phyloP scores from a whole-genome alignment of 2,113 vertebrate species.

The Amazona guildingii region DNA sequence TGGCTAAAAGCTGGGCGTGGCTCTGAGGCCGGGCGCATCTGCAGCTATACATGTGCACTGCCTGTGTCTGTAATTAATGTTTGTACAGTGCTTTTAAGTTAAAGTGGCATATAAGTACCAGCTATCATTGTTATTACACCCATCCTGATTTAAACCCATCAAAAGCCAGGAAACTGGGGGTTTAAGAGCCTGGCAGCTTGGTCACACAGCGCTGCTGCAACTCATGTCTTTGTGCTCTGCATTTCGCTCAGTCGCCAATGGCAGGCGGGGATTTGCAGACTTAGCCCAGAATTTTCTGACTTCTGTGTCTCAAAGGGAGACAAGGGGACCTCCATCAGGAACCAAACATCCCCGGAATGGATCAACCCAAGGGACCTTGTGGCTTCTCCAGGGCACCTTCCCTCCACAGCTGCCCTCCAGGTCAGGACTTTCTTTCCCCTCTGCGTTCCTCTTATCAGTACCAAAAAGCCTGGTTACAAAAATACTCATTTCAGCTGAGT shows the following conservation, averaged over 20 bases:
- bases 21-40: not conserved
- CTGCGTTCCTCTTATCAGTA: not conserved
- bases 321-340: not conserved
- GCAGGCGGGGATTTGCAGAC: not conserved
- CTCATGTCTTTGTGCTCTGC: not conserved
- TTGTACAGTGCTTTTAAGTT: constrained; percentile 53
- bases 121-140: constrained; percentile 34
- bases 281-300: not conserved
- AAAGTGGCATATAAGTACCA: constrained; percentile 43
- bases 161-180: constrained; percentile 51
- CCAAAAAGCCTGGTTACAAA: not conserved
- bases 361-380: not conserved
- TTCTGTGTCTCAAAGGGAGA: not conserved
- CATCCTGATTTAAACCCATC: constrained; percentile 27
- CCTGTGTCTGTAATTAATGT: constrained; percentile 53
- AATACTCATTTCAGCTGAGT: not conserved
- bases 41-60: not conserved
- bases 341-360: not conserved
- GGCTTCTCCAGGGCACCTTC: not conserved
- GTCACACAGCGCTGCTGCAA: not conserved
- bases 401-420: not conserved
- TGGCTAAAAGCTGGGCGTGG: not conserved
- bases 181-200: constrained; percentile 33
- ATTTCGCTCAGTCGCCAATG: not conserved
- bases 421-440: not conserved